A percentile compares a stretch with the other conserved stretches of the same genome.
These are phyloP conservation scores for Apostichopus parvimensis DNA, from an alignment of 35 echinoderm and acorn worm genomes.

Conservation along the genomic window DNA sequence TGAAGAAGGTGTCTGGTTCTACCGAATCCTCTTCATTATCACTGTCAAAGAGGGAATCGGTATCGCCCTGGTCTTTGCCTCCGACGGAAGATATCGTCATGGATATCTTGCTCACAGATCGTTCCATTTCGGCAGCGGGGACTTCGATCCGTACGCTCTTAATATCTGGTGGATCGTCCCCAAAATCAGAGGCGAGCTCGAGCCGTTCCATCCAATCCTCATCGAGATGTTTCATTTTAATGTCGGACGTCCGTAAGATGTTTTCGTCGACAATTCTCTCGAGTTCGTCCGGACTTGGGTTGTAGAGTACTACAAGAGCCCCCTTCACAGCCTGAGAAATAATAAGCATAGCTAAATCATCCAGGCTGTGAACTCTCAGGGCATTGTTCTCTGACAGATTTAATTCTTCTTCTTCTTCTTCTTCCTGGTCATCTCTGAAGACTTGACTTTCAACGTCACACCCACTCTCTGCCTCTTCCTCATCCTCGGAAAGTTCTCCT, in stretches of 20 bases:
- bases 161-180: neutral
- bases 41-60: constrained; percentile 91
- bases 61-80: constrained; percentile 63
- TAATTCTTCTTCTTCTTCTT: constrained; percentile 27
- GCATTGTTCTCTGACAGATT: constrained; percentile 6
- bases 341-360: constrained; percentile 66
- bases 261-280: constrained; percentile 72
- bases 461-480: constrained; percentile 70
- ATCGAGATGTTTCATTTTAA: constrained; percentile 63
- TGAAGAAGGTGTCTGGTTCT: constrained; percentile 68
- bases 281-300: constrained; percentile 54
- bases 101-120: constrained; percentile 53
- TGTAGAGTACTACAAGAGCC: constrained; percentile 53
- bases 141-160: constrained; percentile 11
- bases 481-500: neutral
- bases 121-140: constrained; percentile 47
- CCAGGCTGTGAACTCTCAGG: constrained; percentile 70
- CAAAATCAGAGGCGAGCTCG: constrained; percentile 46
- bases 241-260: constrained; percentile 42
- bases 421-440: constrained; percentile 48
- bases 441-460: constrained; percentile 75
- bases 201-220: constrained; percentile 58
- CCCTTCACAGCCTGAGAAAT: constrained; percentile 66
- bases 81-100: constrained; percentile 46
- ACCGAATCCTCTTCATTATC: constrained; percentile 67